Evolutionary conservation across 2,113 vertebrate genomes (phyloP), one percentile per base, ranked within the genome.

Genomic region (Pica pica): DNA sequence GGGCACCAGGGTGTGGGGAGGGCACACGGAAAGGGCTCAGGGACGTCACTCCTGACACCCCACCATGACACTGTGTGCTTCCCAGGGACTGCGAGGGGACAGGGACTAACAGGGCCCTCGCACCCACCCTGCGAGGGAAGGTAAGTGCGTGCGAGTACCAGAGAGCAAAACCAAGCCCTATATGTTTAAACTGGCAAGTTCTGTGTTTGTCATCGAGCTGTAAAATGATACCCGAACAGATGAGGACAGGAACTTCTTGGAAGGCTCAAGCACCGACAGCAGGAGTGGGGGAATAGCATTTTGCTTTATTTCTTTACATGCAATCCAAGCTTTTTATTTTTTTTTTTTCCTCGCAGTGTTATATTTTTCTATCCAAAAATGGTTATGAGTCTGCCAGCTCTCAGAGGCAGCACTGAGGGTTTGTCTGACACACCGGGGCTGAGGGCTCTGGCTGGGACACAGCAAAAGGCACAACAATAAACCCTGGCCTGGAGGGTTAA

Each of bases 191-290:
- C 93, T 96, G 93, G 89, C 96, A 96, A 95, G 86, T 92, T 91
- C 81, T 76, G 64, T 91, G 89, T 97, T 96, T 97, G 94, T 91
- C 94, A 94, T 95, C 4, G 83, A 83, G 93, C 95, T 95, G 93
- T 91, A 94, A 95, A 95, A 95, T 91, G 91, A 96, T 95, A 91
- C 39, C 70, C 93, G 93, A 94, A 94, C 93, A 97, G 95, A 92
- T 87, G 95, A 96, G 96, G 93, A 95, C 91, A 95, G 87, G 87
- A 95, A 95, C 93, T 96, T 95, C 96, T 95, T 96, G 94, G 95
- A 95, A 95, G 89, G 93, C 93, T 94, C 13, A 2, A 94, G 91
- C 91, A 78, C 94, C 94, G 94, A 94, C 94, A 96, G 94, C 89
- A 95, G 87, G 94, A 96, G 95, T 91, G 91, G 93, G 93, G 95